Conservation (phyloP, 2,797 vertebrate species). For the Tolypeutes matacus region DNA sequence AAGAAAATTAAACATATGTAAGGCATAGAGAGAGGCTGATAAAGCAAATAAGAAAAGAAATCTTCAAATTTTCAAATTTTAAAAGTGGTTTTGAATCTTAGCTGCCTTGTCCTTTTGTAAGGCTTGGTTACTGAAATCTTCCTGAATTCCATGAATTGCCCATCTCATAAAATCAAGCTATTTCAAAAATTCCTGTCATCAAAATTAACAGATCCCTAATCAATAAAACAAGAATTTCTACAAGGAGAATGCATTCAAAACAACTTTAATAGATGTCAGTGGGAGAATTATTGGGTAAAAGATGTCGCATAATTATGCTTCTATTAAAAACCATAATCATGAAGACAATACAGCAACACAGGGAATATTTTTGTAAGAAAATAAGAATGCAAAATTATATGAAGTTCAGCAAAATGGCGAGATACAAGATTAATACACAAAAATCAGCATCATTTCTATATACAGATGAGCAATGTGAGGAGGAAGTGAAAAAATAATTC, state of each 20-base stretch:
- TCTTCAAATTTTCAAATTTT: neutral
- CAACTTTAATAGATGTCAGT: conserved; percentile 17
- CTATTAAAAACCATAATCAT: conserved; percentile 12
- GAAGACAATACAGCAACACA: neutral
- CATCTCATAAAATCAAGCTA: conserved; percentile 5
- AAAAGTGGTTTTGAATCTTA: neutral
- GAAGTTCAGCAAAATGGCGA: too few relatives aligned
- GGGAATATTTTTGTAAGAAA: conserved; percentile 28
- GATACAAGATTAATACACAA: too few relatives aligned
- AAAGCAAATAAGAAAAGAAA: neutral
- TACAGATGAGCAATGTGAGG: too few relatives aligned
- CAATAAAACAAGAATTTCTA: neutral
- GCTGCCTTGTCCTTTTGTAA: neutral
- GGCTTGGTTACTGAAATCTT: neutral
- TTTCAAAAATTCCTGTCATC: conserved; percentile 5
- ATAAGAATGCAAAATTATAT: neutral
- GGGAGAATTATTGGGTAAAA: conserved; percentile 27
- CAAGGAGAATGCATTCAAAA: conserved; percentile 6
- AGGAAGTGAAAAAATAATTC: too few relatives aligned
- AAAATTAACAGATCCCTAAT: neutral
- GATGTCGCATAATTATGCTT: neutral
- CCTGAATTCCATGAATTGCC: neutral
- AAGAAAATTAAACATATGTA: conserved; percentile 29
- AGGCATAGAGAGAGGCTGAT: neutral
- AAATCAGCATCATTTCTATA: too few relatives aligned